These are phyloP conservation scores for Eonycteris spelaea DNA, from an alignment of 2,113 vertebrate genomes.

Conservation along the genomic window DNA sequence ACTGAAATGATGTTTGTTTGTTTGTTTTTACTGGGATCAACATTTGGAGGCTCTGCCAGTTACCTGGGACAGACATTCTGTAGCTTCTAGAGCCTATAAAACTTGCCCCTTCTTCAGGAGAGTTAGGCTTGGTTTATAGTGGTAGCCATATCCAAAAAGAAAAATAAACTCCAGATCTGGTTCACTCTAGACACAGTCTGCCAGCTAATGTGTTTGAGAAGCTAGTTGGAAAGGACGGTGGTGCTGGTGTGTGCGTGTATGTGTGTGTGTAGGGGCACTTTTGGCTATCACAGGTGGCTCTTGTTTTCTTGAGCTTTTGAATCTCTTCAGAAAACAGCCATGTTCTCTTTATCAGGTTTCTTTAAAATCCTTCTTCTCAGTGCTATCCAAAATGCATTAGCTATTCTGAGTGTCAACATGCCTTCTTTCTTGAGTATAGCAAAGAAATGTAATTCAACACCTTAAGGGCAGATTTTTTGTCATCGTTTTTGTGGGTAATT, in stretches of 20 bases:
- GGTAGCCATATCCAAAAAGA: not conserved
- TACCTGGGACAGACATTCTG: not conserved
- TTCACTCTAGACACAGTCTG: not conserved
- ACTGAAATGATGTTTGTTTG: not conserved
- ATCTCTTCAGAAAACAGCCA: slow-evolving; percentile 25
- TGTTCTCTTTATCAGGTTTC: slow-evolving; percentile 7
- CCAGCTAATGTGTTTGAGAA: not conserved
- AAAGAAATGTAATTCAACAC: slow-evolving; percentile 7
- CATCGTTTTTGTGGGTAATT: slow-evolving; percentile 58
- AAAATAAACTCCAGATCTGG: not conserved
- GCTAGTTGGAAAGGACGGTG: not conserved
- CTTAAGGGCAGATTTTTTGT: slow-evolving; percentile 30
- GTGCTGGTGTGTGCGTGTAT: not conserved
- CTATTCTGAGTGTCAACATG: not conserved
- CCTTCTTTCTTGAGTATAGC: not conserved
- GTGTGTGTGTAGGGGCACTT: not conserved
- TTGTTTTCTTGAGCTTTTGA: slow-evolving; percentile 18
- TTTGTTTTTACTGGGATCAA: not conserved
- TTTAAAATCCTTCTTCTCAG: not conserved
- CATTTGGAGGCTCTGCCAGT: not conserved
- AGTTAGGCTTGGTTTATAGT: not conserved
- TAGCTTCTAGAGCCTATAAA: not conserved
- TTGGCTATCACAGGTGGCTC: not conserved
- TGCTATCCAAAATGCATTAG: not conserved
- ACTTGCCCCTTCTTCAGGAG: not conserved